Conservation (phyloP, 2,888 invertebrate species). For the Cephus spinipes region DNA sequence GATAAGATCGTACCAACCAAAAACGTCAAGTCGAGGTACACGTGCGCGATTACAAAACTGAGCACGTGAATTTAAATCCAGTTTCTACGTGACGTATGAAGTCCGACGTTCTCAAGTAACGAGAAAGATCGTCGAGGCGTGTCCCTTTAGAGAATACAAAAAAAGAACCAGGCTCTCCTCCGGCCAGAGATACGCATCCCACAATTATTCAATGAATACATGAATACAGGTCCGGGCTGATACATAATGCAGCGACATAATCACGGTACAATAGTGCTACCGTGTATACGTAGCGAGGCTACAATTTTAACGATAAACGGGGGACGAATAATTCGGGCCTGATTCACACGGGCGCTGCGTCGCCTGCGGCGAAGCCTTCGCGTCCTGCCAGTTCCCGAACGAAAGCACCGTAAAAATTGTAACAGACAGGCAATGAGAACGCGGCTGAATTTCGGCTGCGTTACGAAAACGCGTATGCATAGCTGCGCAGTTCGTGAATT, state of each 20-base stretch:
- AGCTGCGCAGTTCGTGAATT: no score
- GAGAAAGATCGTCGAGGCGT: constrained; percentile 15
- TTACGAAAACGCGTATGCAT: no score
- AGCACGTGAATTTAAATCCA: no score
- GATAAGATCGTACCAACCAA: no score
- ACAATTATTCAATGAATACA: constrained; percentile 62
- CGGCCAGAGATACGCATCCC: constrained; percentile 46
- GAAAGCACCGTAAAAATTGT: no score
- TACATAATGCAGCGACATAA: constrained; percentile 24
- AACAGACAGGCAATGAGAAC: no score
- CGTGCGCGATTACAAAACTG: no score
- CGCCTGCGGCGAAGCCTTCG: neutral
- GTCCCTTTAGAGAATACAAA: constrained; percentile 1
- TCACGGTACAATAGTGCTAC: constrained; percentile 19
- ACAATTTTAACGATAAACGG: constrained; percentile 54
- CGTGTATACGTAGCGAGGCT: constrained; percentile 2
- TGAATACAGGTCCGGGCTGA: constrained; percentile 42
- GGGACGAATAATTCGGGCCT: constrained; percentile 48
- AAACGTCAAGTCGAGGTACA: no score
- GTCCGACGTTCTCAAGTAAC: neutral
- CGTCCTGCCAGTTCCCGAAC: no score
- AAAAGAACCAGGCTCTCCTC: neutral
- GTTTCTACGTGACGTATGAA: no score
- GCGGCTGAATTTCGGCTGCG: no score
- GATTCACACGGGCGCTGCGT: constrained; percentile 28